A percentile compares a stretch with the other conserved stretches of the same genome.
Conservation (phyloP, 2,113 vertebrate species). For the Murina feae region DNA sequence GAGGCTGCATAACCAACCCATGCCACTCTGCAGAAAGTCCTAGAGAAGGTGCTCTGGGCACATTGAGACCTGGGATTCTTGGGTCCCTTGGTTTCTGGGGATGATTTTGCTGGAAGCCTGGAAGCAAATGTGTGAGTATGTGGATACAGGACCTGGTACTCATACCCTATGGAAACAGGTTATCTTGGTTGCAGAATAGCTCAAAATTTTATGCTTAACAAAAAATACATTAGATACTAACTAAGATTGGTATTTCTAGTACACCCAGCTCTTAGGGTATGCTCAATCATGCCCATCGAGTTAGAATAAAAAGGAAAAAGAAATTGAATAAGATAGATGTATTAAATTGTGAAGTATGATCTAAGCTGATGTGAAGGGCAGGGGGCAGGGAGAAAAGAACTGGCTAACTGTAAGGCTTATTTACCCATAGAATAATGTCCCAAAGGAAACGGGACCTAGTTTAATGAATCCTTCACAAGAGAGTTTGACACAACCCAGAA, state of each 20-base stretch:
- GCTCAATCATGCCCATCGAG: not conserved
- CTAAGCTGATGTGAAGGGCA: too few relatives aligned
- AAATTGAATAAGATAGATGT: not conserved
- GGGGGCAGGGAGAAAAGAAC: not conserved
- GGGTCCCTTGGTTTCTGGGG: not conserved
- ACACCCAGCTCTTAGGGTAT: not conserved
- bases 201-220: not conserved
- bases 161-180: not conserved
- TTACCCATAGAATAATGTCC: not conserved
- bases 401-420: not conserved
- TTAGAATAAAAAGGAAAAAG: not conserved
- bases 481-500: not conserved
- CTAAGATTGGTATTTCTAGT: too few relatives aligned
- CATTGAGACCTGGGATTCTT: not conserved
- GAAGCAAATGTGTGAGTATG: not conserved
- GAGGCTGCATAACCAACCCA: not conserved
- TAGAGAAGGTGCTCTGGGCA: accelerated
- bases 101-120: not conserved
- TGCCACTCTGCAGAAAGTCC: not conserved
- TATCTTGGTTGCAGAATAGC: too few relatives aligned
- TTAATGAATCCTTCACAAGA: not conserved
- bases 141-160: not conserved
- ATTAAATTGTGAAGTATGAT: not conserved
- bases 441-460: not conserved
- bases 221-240: too few relatives aligned